A percentile compares a stretch with the other conserved stretches of the same genome.
phyloP scores from a whole-genome alignment of 2,797 vertebrate genomes.

The Clarias platycephalus region DNA sequence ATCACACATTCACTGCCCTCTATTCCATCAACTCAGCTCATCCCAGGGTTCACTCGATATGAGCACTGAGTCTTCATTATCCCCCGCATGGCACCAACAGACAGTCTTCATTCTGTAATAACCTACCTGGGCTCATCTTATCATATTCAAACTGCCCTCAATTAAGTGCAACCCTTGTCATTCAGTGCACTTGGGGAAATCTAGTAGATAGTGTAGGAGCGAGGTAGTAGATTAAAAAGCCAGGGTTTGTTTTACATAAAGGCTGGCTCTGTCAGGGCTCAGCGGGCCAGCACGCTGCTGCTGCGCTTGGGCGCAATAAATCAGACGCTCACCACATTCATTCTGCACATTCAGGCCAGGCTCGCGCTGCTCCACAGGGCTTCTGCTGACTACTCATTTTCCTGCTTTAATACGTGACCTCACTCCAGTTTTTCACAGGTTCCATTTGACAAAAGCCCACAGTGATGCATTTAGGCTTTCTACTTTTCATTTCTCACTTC shows the following conservation, averaged over 20 bases:
- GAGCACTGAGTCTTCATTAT: constrained; percentile 68
- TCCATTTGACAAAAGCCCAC: constrained; percentile 53
- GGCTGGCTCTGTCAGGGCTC: constrained; percentile 72
- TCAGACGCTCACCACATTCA: constrained; percentile 73
- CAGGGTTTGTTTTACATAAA: constrained; percentile 79
- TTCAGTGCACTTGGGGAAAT: constrained; percentile 69
- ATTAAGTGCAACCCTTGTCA: constrained; percentile 72
- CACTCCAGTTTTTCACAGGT: constrained; percentile 63
- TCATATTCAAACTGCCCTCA: constrained; percentile 63
- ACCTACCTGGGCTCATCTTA: constrained; percentile 67
- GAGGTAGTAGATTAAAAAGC: constrained; percentile 73
- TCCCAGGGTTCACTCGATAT: constrained; percentile 55
- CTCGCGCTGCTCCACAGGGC: constrained; percentile 68
- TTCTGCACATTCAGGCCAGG: constrained; percentile 75
- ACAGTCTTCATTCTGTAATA: constrained; percentile 67
- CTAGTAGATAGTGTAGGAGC: constrained; percentile 60
- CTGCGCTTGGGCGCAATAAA: constrained; percentile 71
- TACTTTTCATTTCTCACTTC: constrained; percentile 24
- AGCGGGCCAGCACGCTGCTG: constrained; percentile 69
- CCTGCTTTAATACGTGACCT: constrained; percentile 72
- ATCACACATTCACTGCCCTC: constrained; percentile 39
- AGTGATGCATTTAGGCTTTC: constrained; percentile 43
- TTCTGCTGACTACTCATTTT: constrained; percentile 77
- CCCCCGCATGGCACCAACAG: constrained; percentile 58
- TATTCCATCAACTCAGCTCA: constrained; percentile 49